Base-by-base conservation (phyloP, 1,140 invertebrate genomes). In the Drosophila chauvacae region DNA sequence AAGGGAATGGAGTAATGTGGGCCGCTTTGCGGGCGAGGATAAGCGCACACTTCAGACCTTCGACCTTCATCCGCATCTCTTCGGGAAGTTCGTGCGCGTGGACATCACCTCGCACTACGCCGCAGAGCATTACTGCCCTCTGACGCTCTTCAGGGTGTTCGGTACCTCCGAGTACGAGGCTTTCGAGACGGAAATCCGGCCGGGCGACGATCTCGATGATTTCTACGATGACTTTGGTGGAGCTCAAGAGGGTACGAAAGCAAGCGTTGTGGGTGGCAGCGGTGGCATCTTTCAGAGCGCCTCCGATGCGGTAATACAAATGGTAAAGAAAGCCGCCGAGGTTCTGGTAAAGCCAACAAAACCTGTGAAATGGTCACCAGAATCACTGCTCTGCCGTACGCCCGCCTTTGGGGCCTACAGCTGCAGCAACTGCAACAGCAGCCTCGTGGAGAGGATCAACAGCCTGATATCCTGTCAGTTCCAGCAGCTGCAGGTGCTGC, bases 101-200 rank as follows among this genome's bases (percentile, higher is more conserved):
- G 98, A 99, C 86, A 94, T 99, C 75, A 94, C 97, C 59, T 97
- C 97, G 18, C 97, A 99, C 93, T 97, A 99, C 91, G 98, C 98
- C 13, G 96, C 96, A 5, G 98, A 99, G 93, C 98, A 99, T 92
- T 99, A 97, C 91, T 99, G 99, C 93, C 98, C 99, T 0, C 94
- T 99, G 50, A 99, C 97, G 7, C 93, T 98, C 16, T 97, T 99
- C 93, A 95, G 97, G 42, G 96, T 98, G 6, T 98, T 97, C 91
- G 98, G 98, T 9, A 97, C 97, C 5, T 97, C 96, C 47, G 97
- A 98, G 91, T 97, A 97, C 90, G 97, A 98, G 92, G 97, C 97
- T 11, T 92, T 97, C 5, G 96, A 97, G 91, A 97, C 92, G 7
- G 96, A 96, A 81, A 96, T 95, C 56, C 94, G 94, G 14, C 94